Evolutionary conservation across 1,140 invertebrate species (phyloP).

Genomic region (Drosophila simulans): DNA sequence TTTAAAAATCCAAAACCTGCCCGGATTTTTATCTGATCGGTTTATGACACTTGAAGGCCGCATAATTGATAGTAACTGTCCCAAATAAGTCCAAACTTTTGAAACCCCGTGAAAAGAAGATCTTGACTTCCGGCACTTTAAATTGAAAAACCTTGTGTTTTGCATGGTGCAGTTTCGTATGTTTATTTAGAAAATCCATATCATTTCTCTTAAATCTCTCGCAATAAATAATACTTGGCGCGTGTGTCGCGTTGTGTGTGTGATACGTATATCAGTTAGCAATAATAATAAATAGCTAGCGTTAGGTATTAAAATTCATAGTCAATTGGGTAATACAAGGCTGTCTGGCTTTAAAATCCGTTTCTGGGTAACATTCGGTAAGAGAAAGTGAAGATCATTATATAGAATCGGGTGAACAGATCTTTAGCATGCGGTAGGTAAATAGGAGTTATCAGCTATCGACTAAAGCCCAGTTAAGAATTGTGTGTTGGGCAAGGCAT

Average conservation of each 20-base stretch:
- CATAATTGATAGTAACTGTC: background rate
- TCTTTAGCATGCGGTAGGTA: conserved; percentile 53
- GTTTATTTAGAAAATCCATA: conserved; percentile 53
- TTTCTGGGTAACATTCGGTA: conserved; percentile 12
- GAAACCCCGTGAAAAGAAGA: background rate
- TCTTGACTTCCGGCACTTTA: background rate
- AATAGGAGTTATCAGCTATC: conserved; percentile 32
- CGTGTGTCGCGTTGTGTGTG: conserved; percentile 46
- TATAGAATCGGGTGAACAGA: conserved; percentile 11
- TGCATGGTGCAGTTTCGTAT: conserved; percentile 59
- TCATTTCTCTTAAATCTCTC: conserved; percentile 48
- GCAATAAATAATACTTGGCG: conserved; percentile 78
- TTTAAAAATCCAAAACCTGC: background rate
- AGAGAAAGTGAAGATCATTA: conserved; percentile 7
- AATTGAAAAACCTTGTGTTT: conserved; percentile 12
- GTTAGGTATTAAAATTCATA: conserved; percentile 64
- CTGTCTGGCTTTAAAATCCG: conserved; percentile 8
- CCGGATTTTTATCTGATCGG: background rate
- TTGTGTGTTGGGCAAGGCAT: conserved; percentile 61
- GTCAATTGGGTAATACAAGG: conserved; percentile 55
- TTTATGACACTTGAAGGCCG: background rate
- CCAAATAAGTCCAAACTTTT: background rate
- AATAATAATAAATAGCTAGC: conserved; percentile 72
- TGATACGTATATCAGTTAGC: conserved; percentile 54
- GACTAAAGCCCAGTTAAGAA: conserved; percentile 60